These are phyloP conservation scores for Melanerpes formicivorus DNA, from an alignment of 2,113 vertebrate species.

Conservation along the genomic window DNA sequence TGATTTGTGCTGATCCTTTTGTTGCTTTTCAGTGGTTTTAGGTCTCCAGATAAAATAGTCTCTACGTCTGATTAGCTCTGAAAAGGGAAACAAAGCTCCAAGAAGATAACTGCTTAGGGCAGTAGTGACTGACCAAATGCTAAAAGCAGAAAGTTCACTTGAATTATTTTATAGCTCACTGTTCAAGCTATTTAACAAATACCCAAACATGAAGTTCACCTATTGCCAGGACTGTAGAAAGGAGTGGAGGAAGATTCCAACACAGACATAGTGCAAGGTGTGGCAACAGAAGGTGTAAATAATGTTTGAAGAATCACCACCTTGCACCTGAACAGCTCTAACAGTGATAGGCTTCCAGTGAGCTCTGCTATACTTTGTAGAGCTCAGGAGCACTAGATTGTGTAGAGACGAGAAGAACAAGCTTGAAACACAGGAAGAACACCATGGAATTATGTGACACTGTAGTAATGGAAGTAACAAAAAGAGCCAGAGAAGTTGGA, in stretches of 20 bases:
- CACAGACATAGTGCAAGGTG: not conserved
- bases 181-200: not conserved
- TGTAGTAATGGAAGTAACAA: not conserved
- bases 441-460: not conserved
- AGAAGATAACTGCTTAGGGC: constrained; percentile 15
- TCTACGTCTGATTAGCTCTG: constrained; percentile 28
- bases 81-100: constrained; percentile 27
- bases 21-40: constrained; percentile 3
- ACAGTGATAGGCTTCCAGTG: not conserved
- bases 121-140: not conserved
- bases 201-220: not conserved
- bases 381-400: not conserved
- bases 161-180: not conserved
- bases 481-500: not conserved
- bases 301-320: not conserved
- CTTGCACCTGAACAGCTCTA: not conserved
- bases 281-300: not conserved
- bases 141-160: constrained; percentile 8
- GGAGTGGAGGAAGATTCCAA: not conserved
- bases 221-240: not conserved
- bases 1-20: constrained; percentile 28
- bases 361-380: not conserved
- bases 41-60: constrained; percentile 21
- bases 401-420: not conserved
- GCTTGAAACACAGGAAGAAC: not conserved